Evolutionary conservation across 2,113 vertebrate species (phyloP).

Genomic region (Amblyornis subalaris): DNA sequence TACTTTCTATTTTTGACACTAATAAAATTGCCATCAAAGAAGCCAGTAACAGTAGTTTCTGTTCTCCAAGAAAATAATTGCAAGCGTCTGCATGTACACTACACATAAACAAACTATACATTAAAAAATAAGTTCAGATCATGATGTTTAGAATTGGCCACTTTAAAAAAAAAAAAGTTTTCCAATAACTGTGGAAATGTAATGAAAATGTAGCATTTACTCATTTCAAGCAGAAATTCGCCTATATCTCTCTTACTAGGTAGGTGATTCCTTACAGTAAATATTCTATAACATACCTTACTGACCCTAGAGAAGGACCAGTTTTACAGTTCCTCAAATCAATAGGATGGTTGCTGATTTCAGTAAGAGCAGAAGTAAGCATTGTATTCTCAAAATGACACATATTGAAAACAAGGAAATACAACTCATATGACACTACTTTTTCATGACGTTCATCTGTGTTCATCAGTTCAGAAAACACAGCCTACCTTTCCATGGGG

Average conservation of each 20-base stretch:
- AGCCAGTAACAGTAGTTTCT: background rate
- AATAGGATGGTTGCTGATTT: background rate
- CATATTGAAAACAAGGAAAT: background rate
- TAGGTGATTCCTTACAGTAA: background rate
- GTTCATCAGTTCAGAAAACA: background rate
- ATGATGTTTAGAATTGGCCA: background rate
- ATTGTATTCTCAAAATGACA: background rate
- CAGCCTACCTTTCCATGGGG: background rate
- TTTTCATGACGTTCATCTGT: background rate
- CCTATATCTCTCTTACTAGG: background rate
- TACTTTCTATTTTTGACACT: background rate
- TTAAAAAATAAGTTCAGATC: background rate
- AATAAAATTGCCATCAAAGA: background rate
- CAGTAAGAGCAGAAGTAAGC: background rate
- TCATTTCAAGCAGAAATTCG: background rate
- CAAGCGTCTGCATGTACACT: background rate
- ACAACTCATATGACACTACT: background rate
- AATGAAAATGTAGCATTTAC: background rate
- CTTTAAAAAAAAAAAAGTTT: background rate
- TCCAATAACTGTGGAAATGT: background rate
- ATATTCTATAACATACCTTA: background rate
- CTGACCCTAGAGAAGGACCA: background rate
- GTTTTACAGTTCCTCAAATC: background rate
- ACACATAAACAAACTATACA: background rate
- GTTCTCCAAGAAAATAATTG: background rate